Evolutionary conservation across 2,888 invertebrate species (phyloP), one percentile per base, ranked within the genome.

Genomic region (Ornithoptera alexandrae): DNA sequence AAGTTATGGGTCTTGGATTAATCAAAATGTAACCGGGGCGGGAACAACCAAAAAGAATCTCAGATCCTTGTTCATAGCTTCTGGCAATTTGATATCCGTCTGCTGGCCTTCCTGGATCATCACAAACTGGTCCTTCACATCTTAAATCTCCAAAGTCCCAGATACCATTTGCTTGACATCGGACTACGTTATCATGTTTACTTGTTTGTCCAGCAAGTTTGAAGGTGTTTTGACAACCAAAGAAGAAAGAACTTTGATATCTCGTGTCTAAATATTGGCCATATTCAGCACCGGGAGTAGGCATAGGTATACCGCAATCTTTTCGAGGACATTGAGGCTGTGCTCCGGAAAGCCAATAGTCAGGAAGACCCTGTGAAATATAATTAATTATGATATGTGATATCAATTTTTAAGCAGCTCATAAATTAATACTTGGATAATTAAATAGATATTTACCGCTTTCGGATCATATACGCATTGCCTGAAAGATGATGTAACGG

Each of bases 121-220:
- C 97, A 84, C 98, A 98, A 1, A 98, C 98, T 4, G 98, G 98
- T 24, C 98, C 99, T 93, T 98, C 98, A 82, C 99, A 99, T 67
- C 97, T 93, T 65, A 99, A 93, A 83, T 98, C 98, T 42, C 99
- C 99, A 84, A 99, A 98, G 92, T 99, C 99, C 99, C 99, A 99
- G 72, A 97, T 96, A 2, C 98, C 97, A 81, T 98, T 98, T 0
- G 96, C 96, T 90, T 97, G 96, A 86, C 99, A 99, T 73, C 96
- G 93, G 0, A 99, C 98, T 17, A 97, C 96, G 82, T 97, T 97
- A 80, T 98, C 98, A 76, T 98, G 96, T 77, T 96, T 96, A 74
- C 96, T 96, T 1, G 98, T 97, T 90, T 98, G 97, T 2, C 98
- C 98, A 24, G 97, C 97, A 20, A 98, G 92, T 82, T 97, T 97